A percentile compares a stretch with the other conserved stretches of the same genome.
These are phyloP conservation scores for Netelia melanura DNA, from an alignment of 2,888 invertebrate species.

Conservation along the genomic window DNA sequence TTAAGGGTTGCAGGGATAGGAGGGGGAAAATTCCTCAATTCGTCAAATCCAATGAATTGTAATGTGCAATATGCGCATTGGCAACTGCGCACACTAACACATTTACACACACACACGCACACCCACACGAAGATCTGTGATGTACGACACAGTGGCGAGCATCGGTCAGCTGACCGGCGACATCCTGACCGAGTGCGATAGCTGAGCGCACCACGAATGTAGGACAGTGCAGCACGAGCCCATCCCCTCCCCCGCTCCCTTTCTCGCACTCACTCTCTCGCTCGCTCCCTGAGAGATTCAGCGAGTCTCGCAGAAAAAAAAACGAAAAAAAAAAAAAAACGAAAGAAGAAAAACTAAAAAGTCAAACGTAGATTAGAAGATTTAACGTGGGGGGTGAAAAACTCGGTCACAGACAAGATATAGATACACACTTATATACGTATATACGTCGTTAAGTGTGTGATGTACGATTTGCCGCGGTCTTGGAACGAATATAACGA, in stretches of 20 bases:
- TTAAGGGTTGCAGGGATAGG: too few species aligned
- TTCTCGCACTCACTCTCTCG: not conserved
- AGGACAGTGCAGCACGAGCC: conserved; percentile 58
- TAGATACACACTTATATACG: conserved; percentile 9
- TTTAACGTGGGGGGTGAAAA: conserved; percentile 47
- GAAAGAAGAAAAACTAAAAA: conserved; percentile 9
- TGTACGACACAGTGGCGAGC: not conserved
- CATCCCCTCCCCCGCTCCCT: not conserved
- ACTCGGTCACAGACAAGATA: conserved; percentile 54
- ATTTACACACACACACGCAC: too few species aligned
- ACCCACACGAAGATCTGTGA: not conserved
- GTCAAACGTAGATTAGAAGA: conserved; percentile 17
- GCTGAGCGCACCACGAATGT: conserved; percentile 62
- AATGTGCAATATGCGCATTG: too few species aligned
- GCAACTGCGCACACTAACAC: too few species aligned
- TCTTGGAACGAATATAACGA: not conserved
- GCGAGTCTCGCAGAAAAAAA: conserved; percentile 20
- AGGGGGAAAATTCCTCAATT: too few species aligned
- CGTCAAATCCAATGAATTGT: too few species aligned
- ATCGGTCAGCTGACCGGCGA: conserved; percentile 71
- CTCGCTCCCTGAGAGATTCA: not conserved
- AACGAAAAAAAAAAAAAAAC: too few species aligned
- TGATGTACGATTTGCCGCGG: not conserved
- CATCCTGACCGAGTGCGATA: conserved; percentile 76
- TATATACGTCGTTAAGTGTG: not conserved